Evolutionary conservation across 1,140 invertebrate genomes (phyloP).

Genomic region (Drosophila miranda): DNA sequence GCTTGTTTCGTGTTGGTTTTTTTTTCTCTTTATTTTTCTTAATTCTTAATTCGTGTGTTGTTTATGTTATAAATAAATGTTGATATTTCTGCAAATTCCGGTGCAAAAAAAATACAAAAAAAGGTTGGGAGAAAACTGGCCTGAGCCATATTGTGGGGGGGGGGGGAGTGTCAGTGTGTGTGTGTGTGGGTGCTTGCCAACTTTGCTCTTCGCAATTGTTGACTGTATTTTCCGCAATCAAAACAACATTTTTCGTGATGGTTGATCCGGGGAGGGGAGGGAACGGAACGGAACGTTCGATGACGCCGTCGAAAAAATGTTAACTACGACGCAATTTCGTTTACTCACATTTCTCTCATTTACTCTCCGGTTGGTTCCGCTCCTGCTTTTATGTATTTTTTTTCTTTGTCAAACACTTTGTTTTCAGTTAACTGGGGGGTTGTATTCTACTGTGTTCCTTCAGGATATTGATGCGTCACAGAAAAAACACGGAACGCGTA

Average conservation of each 20-base stretch:
- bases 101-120: constrained; percentile 28
- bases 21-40: constrained; percentile 26
- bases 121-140: constrained; percentile 23
- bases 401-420: constrained; percentile 27
- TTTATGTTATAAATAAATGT: constrained; percentile 74
- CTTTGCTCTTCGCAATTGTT: constrained; percentile 58
- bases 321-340: constrained; percentile 79
- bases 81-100: constrained; percentile 60
- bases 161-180: background rate
- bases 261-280: background rate
- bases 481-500: background rate
- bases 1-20: constrained; percentile 39
- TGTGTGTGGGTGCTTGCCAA: constrained; percentile 26
- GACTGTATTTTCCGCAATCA: constrained; percentile 53
- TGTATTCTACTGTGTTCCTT: background rate
- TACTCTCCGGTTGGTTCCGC: background rate
- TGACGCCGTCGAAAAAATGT: constrained; percentile 52
- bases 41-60: constrained; percentile 61
- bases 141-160: constrained; percentile 2
- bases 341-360: constrained; percentile 62
- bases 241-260: constrained; percentile 29
- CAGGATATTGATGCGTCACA: constrained; percentile 14
- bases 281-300: constrained; percentile 17
- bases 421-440: constrained; percentile 3
- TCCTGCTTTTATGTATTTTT: constrained; percentile 3